phyloP scores from a whole-genome alignment of 2,888 invertebrate species.

The Eupithecia abbreviata region DNA sequence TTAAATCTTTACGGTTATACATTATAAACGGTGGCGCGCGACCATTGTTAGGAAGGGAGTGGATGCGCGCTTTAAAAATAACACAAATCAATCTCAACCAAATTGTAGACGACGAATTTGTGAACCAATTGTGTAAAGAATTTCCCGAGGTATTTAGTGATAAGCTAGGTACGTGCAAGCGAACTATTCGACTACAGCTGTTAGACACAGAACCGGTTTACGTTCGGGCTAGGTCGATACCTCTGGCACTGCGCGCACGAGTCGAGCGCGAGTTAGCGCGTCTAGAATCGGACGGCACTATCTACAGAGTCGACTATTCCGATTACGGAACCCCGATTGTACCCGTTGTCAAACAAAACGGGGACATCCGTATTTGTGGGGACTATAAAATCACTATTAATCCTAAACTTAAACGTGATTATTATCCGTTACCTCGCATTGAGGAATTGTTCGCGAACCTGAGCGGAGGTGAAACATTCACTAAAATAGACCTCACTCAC shows the following conservation, averaged over 20 bases:
- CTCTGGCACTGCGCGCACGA: not conserved
- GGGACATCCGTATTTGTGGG: conserved; percentile 11
- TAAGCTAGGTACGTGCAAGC: not conserved
- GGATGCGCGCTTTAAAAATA: conserved; percentile 5
- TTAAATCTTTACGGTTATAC: not conserved
- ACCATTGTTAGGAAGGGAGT: not conserved
- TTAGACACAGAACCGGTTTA: not conserved
- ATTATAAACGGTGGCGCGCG: not conserved
- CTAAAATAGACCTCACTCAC: too few species aligned
- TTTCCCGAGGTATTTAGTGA: not conserved
- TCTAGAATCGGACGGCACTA: not conserved
- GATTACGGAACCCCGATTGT: conserved; percentile 22
- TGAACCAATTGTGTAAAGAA: not conserved
- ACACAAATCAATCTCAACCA: not conserved
- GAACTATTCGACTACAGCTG: not conserved
- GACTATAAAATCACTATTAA: conserved; percentile 30
- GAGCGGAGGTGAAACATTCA: conserved; percentile 1
- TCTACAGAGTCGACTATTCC: not conserved
- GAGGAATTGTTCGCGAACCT: conserved; percentile 19
- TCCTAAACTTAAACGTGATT: conserved; percentile 12
- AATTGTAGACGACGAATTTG: not conserved
- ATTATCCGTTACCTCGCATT: conserved; percentile 21
- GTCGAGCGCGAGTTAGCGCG: not conserved
- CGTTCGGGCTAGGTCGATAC: not conserved
- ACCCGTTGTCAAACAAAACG: conserved; percentile 23